Evolutionary conservation across 1,140 invertebrate genomes (phyloP), one percentile per base, ranked within the genome.

Genomic region (Zophobas atratus): DNA sequence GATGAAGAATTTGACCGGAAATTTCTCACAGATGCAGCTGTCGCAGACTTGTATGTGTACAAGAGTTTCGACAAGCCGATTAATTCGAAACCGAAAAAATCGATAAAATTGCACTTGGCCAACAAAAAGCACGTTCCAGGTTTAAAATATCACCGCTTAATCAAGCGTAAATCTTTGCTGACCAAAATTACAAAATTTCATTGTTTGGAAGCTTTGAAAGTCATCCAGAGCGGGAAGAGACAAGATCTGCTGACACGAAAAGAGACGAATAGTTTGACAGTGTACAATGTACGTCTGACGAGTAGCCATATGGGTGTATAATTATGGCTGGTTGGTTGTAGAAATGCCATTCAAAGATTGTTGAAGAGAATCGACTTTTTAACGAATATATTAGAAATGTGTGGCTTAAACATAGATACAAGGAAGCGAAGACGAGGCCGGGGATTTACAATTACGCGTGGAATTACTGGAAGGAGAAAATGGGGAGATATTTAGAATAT

Each of bases 161-260:
- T 77, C 43, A 55, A 32, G 34, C 41, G 35, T 35, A 81, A 63
- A 63, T 82, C 83, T 0, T 46, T 46, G 0, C 63, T 83, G 38
- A 81, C 60, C 70, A 63, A 55, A 70, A 33, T 8, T 6, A 55
- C 79, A 46, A 83, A 85, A 32, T 55, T 63, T n/a, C 70, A 78
- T 34, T 85, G 83, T 75, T 81, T 84, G 41, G 79, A 77, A 20
- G 82, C 81, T n/a, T 53, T 84, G 33, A 75, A 81, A 70, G n/a
- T 84, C 33, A 51, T 81, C n/a, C 73, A 80, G 51, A 36, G 39
- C 33, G 77, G 76, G 38, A 78, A 79, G 72, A 35, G 39, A 8
- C n/a, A 38, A 36, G 38, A 48, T 6, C 35, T 70, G n/a, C 32
- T 74, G 8, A 78, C 56, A 1, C 35, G 70, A 57, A 33, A 38